Evolutionary conservation across 2,888 invertebrate genomes (phyloP), one percentile per base, ranked within the genome.

Genomic region (Sialis fuliginosa): DNA sequence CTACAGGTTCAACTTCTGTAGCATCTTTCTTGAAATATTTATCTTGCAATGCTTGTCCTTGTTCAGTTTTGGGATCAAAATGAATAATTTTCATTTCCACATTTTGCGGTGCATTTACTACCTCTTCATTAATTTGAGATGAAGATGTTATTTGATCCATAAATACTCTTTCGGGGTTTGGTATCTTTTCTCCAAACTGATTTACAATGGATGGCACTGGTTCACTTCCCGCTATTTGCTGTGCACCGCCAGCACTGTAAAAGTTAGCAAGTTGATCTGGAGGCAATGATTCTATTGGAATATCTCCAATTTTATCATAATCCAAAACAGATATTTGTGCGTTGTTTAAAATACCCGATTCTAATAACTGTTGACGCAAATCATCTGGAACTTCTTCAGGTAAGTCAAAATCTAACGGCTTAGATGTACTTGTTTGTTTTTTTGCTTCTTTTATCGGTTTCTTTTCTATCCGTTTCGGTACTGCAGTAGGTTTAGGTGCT

Each of bases 361-460:
- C 80, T 42, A 89, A 64, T 5, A 90, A 66, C 57, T 90, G 89
- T 59, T 86, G 76, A 39, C 88, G 72, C 42, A 90, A 70, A 55
- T 90, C 89, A 53, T 87, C 88, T 5, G 90, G 90, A 6, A 89
- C 88, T 68, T 90, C 89, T 56, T 87, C 88, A 8, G 90, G 90
- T 40, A 90, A 65, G 54, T 72, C 66, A 39, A 65, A 62, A 53
- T 77, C 72, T 49, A 74, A 61, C 37, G 71, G 68, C 57, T 70
- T 74, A 45, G 70, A 70, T 13, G 45, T 13, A 35, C 12, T 22
- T 54, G 75, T 77, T 55, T 72, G 74, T 34, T 64, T 64, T 47
- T 71, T 71, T 46, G 72, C 70, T 49, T 70, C 70, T 47, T 66
- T 60, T 53, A 66, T 65, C 33, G 67, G 59, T 48, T 66, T 65